Evolutionary conservation across 1,140 invertebrate species (phyloP).

Genomic region (Drosophila asahinai): DNA sequence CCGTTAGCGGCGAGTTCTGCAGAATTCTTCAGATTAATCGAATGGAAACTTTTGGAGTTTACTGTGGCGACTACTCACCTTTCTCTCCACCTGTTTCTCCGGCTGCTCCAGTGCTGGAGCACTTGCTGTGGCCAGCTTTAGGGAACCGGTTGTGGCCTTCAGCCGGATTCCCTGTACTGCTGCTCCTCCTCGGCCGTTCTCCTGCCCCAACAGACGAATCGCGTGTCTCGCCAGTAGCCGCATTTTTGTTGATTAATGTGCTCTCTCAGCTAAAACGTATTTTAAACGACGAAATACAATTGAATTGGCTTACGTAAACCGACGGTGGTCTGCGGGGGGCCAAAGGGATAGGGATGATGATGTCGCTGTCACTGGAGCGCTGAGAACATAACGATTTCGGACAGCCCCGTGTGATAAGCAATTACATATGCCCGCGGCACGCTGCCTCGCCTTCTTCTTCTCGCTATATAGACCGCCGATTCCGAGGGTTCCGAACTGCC

Average conservation of each 20-base stretch:
- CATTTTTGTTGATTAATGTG: slow-evolving; percentile 55
- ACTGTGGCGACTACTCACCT: slow-evolving; percentile 28
- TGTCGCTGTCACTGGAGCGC: slow-evolving; percentile 32
- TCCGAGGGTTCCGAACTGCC: slow-evolving; percentile 28
- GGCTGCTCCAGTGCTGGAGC: slow-evolving; percentile 48
- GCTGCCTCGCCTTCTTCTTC: background rate
- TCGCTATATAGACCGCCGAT: background rate
- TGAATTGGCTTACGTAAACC: slow-evolving; percentile 63
- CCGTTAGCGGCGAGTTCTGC: slow-evolving; percentile 86
- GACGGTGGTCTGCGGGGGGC: slow-evolving; percentile 26
- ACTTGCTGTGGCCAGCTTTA: slow-evolving; percentile 57
- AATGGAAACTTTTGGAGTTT: slow-evolving; percentile 1
- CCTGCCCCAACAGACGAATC: slow-evolving; percentile 51
- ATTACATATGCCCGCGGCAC: slow-evolving; percentile 51
- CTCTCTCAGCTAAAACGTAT: slow-evolving; percentile 19
- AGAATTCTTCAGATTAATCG: background rate
- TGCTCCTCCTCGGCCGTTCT: slow-evolving; percentile 20
- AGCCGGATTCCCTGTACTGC: slow-evolving; percentile 36
- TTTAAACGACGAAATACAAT: slow-evolving; percentile 14
- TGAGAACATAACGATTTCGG: slow-evolving; percentile 54
- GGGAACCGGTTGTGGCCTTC: slow-evolving; percentile 66
- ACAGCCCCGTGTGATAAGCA: slow-evolving; percentile 64
- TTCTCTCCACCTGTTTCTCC: slow-evolving; percentile 41
- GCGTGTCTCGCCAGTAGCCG: slow-evolving; percentile 58
- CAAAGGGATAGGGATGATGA: slow-evolving; percentile 21